Evolutionary conservation across 2,888 invertebrate genomes (phyloP), one percentile per base, ranked within the genome.

Genomic region (Synanthedon tipuliformis): DNA sequence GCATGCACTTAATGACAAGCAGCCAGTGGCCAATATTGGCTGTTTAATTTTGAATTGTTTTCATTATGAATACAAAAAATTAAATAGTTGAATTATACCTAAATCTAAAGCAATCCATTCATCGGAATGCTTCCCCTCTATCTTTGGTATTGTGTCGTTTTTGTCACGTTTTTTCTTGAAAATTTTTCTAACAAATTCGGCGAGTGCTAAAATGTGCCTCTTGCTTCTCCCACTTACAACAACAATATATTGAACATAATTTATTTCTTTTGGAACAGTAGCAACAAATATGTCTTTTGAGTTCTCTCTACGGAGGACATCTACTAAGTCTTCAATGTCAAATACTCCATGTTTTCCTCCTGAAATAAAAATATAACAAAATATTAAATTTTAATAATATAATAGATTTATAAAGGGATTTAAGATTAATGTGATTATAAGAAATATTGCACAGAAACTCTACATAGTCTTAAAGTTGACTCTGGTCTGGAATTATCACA

Each of bases 51-150:
- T 23, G 23, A 23, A 23, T 34, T 34, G n/a, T 49, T 23, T 52
- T 23, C 18, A 5, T 40, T 34, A 41, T 51, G 48, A 3, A 4
- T 12, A 4, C 45, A 53, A 16, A 16, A 49, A 50, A 4, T 12
- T 50, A 50, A 50, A n/a, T 48, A 51, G 13, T 53, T 5, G 23
- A 5, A 23, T 41, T 13, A 45, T 86, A 94, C 96, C 96, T 83
- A 97, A 88, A 88, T 98, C 97, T 72, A 98, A 68, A 16, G 96
- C 96, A 78, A 95, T 90, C 97, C 97, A 98, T 64, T 95, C 92
- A 51, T 89, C 89, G 11, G 92, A 92, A 52, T 89, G 81, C 71
- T 90, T 89, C 23, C 96, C 96, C 84, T 96, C 95, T 60, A 96
- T 89, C 65, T 85, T 90, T 0, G 96, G 94, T 64, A 94, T 81